A percentile compares a stretch with the other conserved stretches of the same genome.
These are phyloP conservation scores for Steinernema feltiae DNA, from an alignment of 1,140 invertebrate species.

Conservation along the genomic window DNA sequence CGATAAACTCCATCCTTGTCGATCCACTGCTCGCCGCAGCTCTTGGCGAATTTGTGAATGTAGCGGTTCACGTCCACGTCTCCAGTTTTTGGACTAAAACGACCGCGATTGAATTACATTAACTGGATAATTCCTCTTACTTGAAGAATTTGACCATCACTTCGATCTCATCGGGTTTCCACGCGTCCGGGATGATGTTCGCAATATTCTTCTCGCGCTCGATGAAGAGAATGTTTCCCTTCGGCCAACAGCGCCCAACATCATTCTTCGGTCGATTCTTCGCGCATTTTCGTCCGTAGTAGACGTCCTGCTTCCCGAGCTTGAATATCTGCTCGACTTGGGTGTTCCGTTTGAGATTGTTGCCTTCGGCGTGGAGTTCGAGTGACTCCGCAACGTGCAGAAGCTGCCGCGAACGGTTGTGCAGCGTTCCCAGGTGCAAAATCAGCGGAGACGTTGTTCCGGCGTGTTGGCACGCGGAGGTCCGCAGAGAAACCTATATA, in stretches of 20 bases:
- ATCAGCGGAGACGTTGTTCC: neutral
- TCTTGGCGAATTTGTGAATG: neutral
- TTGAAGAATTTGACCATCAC: neutral
- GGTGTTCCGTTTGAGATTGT: neutral
- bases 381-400: neutral
- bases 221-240: neutral
- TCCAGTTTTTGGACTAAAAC: neutral
- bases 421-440: neutral
- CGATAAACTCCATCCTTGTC: neutral
- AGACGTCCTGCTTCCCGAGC: neutral
- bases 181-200: neutral
- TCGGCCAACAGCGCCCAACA: neutral
- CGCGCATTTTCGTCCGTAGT: neutral
- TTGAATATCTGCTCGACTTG: neutral
- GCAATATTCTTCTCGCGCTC: neutral
- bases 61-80: neutral
- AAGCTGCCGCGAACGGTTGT: neutral
- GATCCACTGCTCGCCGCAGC: neutral
- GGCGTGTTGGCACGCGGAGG: neutral
- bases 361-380: neutral
- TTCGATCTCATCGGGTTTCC: neutral
- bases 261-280: neutral
- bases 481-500: neutral
- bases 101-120: neutral
- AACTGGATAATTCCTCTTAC: neutral